Conservation (phyloP, 2,888 invertebrate species). For the Neria commutata region DNA sequence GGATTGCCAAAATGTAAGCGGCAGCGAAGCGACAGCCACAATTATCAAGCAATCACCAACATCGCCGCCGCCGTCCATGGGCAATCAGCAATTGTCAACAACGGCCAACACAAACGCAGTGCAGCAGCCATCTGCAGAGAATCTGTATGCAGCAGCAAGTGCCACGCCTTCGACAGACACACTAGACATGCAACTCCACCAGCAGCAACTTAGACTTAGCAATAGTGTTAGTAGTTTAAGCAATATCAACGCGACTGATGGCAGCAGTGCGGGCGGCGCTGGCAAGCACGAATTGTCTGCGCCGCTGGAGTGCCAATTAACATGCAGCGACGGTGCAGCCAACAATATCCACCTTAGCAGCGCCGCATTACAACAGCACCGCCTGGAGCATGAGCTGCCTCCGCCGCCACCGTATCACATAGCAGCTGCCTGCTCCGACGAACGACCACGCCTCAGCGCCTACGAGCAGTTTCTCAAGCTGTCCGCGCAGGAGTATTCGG, state of each 20-base stretch:
- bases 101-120: constrained; percentile 27
- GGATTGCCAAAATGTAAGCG: constrained; percentile 7
- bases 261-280: constrained; percentile 1
- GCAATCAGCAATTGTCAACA: constrained; percentile 25
- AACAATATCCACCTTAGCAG: constrained; percentile 16
- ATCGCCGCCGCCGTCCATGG: constrained; percentile 32
- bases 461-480: constrained; percentile 53
- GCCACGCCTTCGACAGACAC: constrained; percentile 12
- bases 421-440: neutral
- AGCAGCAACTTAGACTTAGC: constrained; percentile 12
- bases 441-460: constrained; percentile 43
- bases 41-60: constrained; percentile 44
- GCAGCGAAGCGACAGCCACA: constrained; percentile 17
- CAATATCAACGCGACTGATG: neutral
- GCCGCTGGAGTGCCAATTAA: constrained; percentile 4
- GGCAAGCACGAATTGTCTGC: neutral
- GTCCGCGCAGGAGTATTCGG: constrained; percentile 44
- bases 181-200: constrained; percentile 24
- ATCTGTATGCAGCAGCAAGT: constrained; percentile 11
- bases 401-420: constrained; percentile 46
- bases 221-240: constrained; percentile 5
- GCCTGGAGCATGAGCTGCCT: constrained; percentile 36
- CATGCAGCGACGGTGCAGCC: constrained; percentile 1
- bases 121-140: constrained; percentile 25
- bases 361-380: constrained; percentile 23